A percentile compares a stretch with the other conserved stretches of the same genome.
These are phyloP conservation scores for Mustela nigripes DNA, from an alignment of 2,113 vertebrate species.

Conservation along the genomic window DNA sequence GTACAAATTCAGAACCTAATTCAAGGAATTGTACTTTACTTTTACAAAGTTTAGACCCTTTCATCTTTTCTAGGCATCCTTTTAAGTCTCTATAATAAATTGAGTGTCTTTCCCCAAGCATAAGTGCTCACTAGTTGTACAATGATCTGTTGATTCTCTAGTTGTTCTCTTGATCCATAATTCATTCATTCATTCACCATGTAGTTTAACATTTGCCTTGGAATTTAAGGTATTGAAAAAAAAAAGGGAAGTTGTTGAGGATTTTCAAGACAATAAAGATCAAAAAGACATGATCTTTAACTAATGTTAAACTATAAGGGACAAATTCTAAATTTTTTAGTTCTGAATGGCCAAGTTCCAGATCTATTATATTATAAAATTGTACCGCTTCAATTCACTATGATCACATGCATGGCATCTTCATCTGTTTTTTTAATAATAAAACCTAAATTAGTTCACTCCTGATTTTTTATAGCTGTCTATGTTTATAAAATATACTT, in stretches of 20 bases:
- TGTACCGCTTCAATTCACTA: not conserved
- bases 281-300: not conserved
- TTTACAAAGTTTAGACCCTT: not conserved
- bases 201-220: conserved; percentile 36
- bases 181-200: conserved; percentile 21
- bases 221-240: not conserved
- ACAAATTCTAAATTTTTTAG: not conserved
- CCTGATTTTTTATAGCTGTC: not conserved
- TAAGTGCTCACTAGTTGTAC: not conserved
- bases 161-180: not conserved
- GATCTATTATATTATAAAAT: not conserved
- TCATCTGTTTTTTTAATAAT: not conserved
- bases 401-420: not conserved
- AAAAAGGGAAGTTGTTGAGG: not conserved
- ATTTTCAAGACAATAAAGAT: not conserved
- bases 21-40: not conserved
- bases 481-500: conserved; percentile 46
- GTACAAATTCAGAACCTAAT: not conserved
- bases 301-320: not conserved
- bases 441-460: conserved; percentile 12
- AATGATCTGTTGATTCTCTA: not conserved
- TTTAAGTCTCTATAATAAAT: not conserved
- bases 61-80: not conserved
- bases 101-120: not conserved
- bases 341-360: not conserved